Percentiles rank a stretch among this genome's conserved stretches.
phyloP scores from a whole-genome alignment of 2,888 invertebrate genomes.

The Lycaena phlaeas region DNA sequence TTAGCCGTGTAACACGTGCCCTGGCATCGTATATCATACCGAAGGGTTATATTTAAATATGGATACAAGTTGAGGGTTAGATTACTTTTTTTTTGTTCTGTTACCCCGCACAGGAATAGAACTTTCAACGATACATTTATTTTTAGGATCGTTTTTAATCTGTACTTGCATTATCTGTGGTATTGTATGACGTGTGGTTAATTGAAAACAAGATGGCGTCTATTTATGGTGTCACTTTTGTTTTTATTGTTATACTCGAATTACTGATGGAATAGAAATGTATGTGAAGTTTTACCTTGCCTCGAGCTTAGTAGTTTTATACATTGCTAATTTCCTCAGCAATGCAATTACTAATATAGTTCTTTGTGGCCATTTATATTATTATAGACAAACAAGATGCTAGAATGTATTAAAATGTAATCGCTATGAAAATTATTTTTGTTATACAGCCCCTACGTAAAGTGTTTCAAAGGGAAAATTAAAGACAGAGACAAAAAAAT shows the following conservation, averaged over 20 bases:
- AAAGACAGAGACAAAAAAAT: conserved; percentile 14
- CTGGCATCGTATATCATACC: conserved; percentile 39
- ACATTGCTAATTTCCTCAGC: too few species aligned
- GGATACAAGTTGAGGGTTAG: conserved; percentile 45
- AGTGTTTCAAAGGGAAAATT: too few species aligned
- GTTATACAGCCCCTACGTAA: too few species aligned
- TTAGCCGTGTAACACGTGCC: conserved; percentile 50
- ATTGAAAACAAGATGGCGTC: conserved; percentile 16
- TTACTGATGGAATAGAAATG: neutral
- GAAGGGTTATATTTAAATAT: conserved; percentile 59
- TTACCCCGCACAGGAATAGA: conserved; percentile 42
- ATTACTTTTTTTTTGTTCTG: conserved; percentile 49
- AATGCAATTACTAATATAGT: too few species aligned
- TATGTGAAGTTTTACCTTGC: too few species aligned
- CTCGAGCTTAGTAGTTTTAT: too few species aligned
- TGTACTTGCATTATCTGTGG: conserved; percentile 18
- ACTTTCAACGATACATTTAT: conserved; percentile 55
- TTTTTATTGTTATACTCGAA: neutral
- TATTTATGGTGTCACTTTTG: conserved; percentile 7
- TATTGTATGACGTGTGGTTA: conserved; percentile 24
- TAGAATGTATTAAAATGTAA: too few species aligned
- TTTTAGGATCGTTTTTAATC: conserved; percentile 24
- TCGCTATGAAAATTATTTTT: too few species aligned
- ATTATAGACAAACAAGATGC: too few species aligned
- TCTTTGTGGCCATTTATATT: too few species aligned